A percentile compares a stretch with the other conserved stretches of the same genome.
phyloP scores from a whole-genome alignment of 2,888 invertebrate genomes.

The Orthonychiurus folsomi region DNA sequence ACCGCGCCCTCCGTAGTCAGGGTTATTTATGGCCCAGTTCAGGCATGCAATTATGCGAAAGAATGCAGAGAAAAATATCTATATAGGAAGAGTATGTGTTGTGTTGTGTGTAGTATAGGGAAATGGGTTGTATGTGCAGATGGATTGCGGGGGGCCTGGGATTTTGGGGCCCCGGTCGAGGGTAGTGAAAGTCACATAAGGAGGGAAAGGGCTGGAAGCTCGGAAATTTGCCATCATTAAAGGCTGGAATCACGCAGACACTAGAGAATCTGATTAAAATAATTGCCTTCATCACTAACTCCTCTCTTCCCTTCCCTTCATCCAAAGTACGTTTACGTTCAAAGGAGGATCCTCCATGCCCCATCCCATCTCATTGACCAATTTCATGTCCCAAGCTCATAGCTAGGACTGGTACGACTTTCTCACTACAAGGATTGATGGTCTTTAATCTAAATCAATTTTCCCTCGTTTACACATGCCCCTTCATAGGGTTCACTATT shows the following conservation, averaged over 20 bases:
- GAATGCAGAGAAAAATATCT: slow-evolving; percentile 39
- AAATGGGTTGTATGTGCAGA: too few species aligned
- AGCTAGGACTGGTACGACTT: slow-evolving; percentile 7
- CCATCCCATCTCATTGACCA: neutral
- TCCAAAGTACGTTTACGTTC: slow-evolving; percentile 11
- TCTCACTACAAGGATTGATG: slow-evolving; percentile 40
- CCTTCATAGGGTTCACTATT: too few species aligned
- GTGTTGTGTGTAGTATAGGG: too few species aligned
- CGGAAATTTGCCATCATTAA: slow-evolving; percentile 41
- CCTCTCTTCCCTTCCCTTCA: slow-evolving; percentile 16
- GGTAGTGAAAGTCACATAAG: neutral
- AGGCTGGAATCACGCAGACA: slow-evolving; percentile 41
- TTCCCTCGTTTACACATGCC: too few species aligned
- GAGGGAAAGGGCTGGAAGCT: neutral
- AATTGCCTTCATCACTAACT: slow-evolving; percentile 41
- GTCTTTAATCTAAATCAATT: slow-evolving; percentile 41
- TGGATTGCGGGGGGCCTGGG: too few species aligned
- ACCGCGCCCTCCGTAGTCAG: slow-evolving; percentile 29
- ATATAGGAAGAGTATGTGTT: slow-evolving; percentile 32
- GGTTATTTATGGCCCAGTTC: slow-evolving; percentile 41
- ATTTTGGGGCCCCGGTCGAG: neutral
- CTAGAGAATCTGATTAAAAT: slow-evolving; percentile 42
- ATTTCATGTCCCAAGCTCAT: too few species aligned
- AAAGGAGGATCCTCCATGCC: neutral
- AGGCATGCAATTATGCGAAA: slow-evolving; percentile 42